Evolutionary conservation across 1,140 invertebrate genomes (phyloP).

Genomic region (Drosophila littoralis): DNA sequence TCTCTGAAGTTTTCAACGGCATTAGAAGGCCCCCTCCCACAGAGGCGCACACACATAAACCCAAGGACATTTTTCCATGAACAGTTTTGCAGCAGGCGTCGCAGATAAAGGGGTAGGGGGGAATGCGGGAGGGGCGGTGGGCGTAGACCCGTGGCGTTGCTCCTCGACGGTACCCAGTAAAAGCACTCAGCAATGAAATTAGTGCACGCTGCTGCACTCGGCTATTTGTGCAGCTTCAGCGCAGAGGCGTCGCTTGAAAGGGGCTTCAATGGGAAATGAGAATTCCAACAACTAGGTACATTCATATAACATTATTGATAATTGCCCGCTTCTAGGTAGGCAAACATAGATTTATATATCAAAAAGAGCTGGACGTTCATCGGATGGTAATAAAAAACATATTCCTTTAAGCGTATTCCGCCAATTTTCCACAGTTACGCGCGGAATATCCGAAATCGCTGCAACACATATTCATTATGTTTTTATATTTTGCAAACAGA

Average conservation of each 20-base stretch:
- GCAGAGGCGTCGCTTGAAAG: conserved; percentile 2
- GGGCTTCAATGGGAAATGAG: neutral
- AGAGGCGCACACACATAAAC: neutral
- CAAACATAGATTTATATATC: no score
- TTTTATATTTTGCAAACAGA: no score
- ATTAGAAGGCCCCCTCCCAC: conserved; percentile 6
- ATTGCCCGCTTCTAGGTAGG: no score
- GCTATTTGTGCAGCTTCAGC: conserved; percentile 24
- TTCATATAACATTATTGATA: no score
- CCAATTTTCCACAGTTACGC: no score
- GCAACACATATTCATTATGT: no score
- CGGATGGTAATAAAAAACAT: no score
- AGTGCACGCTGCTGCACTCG: conserved; percentile 76
- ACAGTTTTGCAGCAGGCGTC: conserved; percentile 10
- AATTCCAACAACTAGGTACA: no score
- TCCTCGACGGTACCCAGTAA: conserved; percentile 45
- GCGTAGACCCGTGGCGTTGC: conserved; percentile 11
- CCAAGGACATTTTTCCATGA: conserved; percentile 40
- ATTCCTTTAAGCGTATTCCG: no score
- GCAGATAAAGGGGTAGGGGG: no score
- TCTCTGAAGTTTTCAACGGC: conserved; percentile 44
- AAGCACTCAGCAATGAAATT: conserved; percentile 82
- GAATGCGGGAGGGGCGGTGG: neutral
- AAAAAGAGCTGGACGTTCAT: no score
- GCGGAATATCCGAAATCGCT: no score